Percentiles rank a stretch among this genome's conserved stretches.
These are phyloP conservation scores for Graphium colonna DNA, from an alignment of 2,888 invertebrate genomes.

Conservation along the genomic window DNA sequence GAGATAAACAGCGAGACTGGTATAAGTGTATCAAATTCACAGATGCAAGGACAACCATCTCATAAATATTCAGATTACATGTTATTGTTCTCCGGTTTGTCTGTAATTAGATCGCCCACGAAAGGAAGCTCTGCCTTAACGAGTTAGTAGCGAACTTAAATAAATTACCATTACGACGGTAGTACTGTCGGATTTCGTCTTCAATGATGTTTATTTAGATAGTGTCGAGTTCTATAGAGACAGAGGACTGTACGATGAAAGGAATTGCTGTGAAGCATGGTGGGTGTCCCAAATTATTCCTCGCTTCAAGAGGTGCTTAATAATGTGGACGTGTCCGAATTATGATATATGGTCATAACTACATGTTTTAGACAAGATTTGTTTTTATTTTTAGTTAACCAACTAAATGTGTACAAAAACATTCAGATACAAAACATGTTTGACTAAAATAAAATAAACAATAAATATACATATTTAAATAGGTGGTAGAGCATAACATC, in stretches of 20 bases:
- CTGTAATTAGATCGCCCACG: constrained; percentile 77
- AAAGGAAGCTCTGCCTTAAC: constrained; percentile 65
- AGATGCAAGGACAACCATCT: constrained; percentile 48
- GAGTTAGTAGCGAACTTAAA: constrained; percentile 65
- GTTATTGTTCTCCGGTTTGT: constrained; percentile 74
- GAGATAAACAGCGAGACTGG: constrained; percentile 62
- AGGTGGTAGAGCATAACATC: no score
- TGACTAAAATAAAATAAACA: no score
- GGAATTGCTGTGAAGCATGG: no score
- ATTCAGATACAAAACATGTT: no score
- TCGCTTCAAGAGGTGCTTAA: no score
- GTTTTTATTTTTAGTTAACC: neutral
- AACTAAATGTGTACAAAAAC: no score
- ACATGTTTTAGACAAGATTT: neutral
- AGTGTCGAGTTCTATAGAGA: no score
- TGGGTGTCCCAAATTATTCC: no score
- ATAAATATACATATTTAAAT: no score
- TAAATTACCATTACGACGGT: constrained; percentile 53
- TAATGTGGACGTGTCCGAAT: no score
- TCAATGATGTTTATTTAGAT: constrained; percentile 23
- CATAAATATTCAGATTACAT: constrained; percentile 76
- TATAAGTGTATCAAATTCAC: constrained; percentile 66
- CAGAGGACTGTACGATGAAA: no score
- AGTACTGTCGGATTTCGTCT: constrained; percentile 27
- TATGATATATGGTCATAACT: no score